Evolutionary conservation across 2,888 invertebrate species (phyloP), one percentile per base, ranked within the genome.

Genomic region (Listrodromus nycthemerus): DNA sequence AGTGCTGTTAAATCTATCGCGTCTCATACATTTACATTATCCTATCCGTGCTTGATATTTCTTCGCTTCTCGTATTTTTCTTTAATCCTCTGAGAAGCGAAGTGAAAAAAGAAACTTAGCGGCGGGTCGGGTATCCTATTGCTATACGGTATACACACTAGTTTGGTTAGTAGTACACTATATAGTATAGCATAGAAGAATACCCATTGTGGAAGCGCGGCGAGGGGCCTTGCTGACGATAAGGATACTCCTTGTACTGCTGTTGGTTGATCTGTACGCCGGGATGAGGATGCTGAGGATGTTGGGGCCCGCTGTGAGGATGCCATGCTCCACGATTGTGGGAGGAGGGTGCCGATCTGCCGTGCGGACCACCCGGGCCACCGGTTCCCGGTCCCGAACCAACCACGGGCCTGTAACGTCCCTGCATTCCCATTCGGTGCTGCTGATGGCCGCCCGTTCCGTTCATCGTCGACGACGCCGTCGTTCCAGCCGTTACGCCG

Each of bases 171-270:
- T 5, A 30, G 74, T 52, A 52, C 16, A 21, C 50, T 65, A 65
- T 30, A 61, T 61, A 73, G 50, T 63, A 33, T 65, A 50, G 19
- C 33, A 73, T 33, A 2, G 58, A 61, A 24, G 75, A 88, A 87
- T 91, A 91, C 91, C 91, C 90, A 87, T 91, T 91, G 86, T 91
- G 91, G 87, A 89, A 91, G 85, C 91, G 89, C 75, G 87, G 89
- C 75, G 88, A 85, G 48, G 89, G 90, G 82, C 90, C 90, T 80
- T 88, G 90, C 86, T 91, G 91, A 63, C 92, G 90, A 86, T 91
- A 91, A 55, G 92, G 91, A 83, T 91, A 91, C 85, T 91, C 92
- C 92, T 91, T 91, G 91, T 89, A 91, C 86, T 88, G 89, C 85
- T 91, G 91, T 65, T 88, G 88, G 75, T 86, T 87, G 69, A 87